Evolutionary conservation across 2,888 invertebrate genomes (phyloP).

Genomic region (Lamproptera curius): DNA sequence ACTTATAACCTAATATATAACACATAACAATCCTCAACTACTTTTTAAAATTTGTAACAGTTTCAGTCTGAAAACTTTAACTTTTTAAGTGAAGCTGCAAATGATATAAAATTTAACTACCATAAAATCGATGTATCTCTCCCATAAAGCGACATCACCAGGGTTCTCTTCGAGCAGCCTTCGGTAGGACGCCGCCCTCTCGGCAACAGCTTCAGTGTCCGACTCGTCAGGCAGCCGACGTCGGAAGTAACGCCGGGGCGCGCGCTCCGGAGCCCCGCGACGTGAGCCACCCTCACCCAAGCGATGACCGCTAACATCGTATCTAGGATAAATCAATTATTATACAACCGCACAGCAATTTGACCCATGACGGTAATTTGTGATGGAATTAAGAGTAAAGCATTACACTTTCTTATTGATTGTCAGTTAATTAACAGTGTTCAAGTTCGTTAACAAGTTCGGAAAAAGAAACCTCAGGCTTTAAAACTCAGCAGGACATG

Average conservation of each 20-base stretch:
- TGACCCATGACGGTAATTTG: too few relatives aligned
- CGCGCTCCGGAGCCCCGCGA: slow-evolving; percentile 19
- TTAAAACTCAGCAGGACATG: too few relatives aligned
- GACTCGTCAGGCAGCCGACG: slow-evolving; percentile 22
- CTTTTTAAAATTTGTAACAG: neutral
- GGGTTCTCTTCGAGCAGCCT: slow-evolving; percentile 42
- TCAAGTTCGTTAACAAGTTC: too few relatives aligned
- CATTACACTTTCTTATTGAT: too few relatives aligned
- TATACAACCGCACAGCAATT: too few relatives aligned
- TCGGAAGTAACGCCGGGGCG: slow-evolving; percentile 26
- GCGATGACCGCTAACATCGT: slow-evolving; percentile 21
- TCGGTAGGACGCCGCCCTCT: slow-evolving; percentile 41
- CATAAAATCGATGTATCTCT: slow-evolving; percentile 50
- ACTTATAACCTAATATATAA: too few relatives aligned
- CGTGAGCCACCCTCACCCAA: slow-evolving; percentile 17
- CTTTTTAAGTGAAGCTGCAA: neutral
- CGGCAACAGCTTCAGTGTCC: slow-evolving; percentile 29
- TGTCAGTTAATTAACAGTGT: too few relatives aligned
- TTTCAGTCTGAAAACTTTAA: neutral
- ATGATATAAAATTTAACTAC: slow-evolving; percentile 25
- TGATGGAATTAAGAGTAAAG: too few relatives aligned
- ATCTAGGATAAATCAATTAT: too few relatives aligned
- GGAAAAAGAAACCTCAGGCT: too few relatives aligned
- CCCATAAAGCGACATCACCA: slow-evolving; percentile 45
- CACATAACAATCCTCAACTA: neutral